Evolutionary conservation across 2,797 vertebrate genomes (phyloP).

Genomic region (Hoplostethus atlanticus): DNA sequence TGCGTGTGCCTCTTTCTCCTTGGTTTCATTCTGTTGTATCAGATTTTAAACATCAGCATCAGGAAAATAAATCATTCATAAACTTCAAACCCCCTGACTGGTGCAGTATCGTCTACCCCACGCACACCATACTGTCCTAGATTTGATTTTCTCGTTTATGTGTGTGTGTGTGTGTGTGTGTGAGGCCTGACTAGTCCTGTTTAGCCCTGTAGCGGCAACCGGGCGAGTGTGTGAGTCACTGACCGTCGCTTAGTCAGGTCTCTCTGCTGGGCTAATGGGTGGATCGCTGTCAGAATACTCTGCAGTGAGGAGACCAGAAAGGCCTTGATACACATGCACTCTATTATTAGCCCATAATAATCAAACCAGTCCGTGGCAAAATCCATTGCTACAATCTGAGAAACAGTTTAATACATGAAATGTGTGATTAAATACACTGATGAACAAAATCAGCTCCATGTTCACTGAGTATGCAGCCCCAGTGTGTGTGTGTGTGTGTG

Average conservation of each 20-base stretch:
- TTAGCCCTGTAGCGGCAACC: not conserved
- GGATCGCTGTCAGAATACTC: not conserved
- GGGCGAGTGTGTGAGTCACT: too few relatives aligned
- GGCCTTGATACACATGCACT: too few relatives aligned
- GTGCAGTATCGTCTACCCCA: constrained; percentile 40
- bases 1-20: not conserved
- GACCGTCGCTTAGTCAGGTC: too few relatives aligned
- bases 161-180: too few relatives aligned
- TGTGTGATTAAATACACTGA: constrained; percentile 67
- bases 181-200: not conserved
- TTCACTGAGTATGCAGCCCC: constrained; percentile 42
- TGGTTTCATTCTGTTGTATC: constrained; percentile 30
- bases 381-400: constrained; percentile 54
- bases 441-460: constrained; percentile 43
- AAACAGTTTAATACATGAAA: constrained; percentile 75
- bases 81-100: constrained; percentile 40
- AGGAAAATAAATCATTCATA: constrained; percentile 62
- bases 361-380: constrained; percentile 33
- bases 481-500: constrained; percentile 18
- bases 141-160: not conserved
- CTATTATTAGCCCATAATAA: not conserved
- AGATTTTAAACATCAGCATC: constrained; percentile 48
- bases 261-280: too few relatives aligned
- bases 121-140: constrained; percentile 4
- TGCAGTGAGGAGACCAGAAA: not conserved